Percentiles rank a stretch among this genome's conserved stretches.
phyloP scores from a whole-genome alignment of 1,140 invertebrate genomes.

The Drosophila murphyi region DNA sequence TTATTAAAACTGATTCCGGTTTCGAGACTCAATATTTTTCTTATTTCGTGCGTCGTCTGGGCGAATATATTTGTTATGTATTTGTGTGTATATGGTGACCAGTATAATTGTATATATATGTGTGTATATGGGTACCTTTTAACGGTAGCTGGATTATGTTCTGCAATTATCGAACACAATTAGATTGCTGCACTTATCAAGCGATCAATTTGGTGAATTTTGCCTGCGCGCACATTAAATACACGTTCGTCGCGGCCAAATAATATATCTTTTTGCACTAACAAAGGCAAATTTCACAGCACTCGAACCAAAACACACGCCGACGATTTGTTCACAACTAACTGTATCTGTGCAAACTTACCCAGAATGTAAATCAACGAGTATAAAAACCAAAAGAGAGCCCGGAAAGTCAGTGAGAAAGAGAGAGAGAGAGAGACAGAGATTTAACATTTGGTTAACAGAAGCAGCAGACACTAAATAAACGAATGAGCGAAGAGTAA shows the following conservation, averaged over 20 bases:
- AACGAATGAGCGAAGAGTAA: background rate
- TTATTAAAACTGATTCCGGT: background rate
- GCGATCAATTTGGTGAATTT: constrained; percentile 4
- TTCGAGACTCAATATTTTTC: constrained; percentile 16
- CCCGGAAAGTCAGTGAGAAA: background rate
- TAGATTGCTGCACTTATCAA: constrained; percentile 4
- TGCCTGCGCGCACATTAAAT: constrained; percentile 8
- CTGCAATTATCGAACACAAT: background rate
- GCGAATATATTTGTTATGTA: constrained; percentile 25
- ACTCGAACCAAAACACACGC: background rate
- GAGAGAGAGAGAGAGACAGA: background rate
- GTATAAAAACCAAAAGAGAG: constrained; percentile 13
- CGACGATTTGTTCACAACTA: constrained; percentile 48
- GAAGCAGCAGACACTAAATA: background rate
- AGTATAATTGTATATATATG: constrained; percentile 11
- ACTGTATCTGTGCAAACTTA: constrained; percentile 33
- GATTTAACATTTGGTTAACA: constrained; percentile 21
- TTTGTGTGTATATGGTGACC: background rate
- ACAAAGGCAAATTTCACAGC: constrained; percentile 11
- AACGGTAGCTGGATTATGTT: background rate
- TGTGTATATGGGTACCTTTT: background rate
- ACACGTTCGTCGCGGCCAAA: constrained; percentile 16
- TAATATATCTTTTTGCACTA: constrained; percentile 17
- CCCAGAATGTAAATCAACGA: constrained; percentile 20
- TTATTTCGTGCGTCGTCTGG: constrained; percentile 38